Percentiles rank a stretch among this genome's conserved stretches.
Evolutionary conservation across 2,113 vertebrate genomes (phyloP).

Genomic region (Xyrauchen texanus): DNA sequence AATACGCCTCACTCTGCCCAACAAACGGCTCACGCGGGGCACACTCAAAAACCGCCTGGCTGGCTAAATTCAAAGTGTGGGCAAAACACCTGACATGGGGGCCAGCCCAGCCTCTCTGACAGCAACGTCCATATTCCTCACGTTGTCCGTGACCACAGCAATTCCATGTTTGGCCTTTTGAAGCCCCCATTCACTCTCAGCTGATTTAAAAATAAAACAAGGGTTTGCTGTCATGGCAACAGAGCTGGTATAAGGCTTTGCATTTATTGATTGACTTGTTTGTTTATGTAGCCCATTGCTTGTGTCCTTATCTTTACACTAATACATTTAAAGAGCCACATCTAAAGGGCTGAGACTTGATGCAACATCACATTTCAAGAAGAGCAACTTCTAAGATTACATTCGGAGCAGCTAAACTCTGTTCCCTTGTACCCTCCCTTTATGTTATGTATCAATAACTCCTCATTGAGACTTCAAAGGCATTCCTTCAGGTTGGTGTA

Average conservation of each 20-base stretch:
- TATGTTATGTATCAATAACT: conserved; percentile 30
- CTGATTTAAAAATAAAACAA: too few species aligned
- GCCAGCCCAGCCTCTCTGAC: too few species aligned
- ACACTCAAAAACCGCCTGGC: too few species aligned
- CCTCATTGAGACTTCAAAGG: conserved; percentile 34
- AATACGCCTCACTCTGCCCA: too few species aligned
- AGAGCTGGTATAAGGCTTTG: background rate
- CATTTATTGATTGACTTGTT: background rate
- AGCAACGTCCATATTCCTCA: too few species aligned
- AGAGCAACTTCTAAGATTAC: background rate
- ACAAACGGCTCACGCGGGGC: too few species aligned
- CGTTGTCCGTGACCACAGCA: too few species aligned
- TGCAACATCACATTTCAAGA: background rate
- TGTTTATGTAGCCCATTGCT: background rate
- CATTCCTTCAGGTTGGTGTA: conserved; percentile 36
- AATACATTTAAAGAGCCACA: background rate
- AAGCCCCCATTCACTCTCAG: too few species aligned
- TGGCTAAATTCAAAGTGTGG: too few species aligned
- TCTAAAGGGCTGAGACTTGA: conserved; percentile 1
- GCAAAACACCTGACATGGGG: too few species aligned
- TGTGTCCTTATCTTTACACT: background rate
- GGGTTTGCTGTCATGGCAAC: background rate
- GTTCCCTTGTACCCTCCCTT: background rate
- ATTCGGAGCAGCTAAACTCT: background rate
- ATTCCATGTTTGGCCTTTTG: too few species aligned